Evolutionary conservation across 2,888 invertebrate species (phyloP).

Genomic region (Dryobota labecula): DNA sequence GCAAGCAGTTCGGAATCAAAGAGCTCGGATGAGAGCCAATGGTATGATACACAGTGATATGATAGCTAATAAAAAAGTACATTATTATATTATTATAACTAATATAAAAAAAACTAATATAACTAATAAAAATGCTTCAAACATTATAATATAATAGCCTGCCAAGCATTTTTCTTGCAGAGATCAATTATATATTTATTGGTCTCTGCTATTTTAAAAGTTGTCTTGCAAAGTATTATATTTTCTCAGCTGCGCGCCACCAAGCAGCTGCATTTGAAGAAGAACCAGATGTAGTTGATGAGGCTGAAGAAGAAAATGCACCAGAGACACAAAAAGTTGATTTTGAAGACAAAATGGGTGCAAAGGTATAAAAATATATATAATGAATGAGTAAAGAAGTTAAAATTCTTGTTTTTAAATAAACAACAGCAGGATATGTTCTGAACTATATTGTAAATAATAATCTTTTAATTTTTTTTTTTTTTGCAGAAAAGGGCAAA

Average conservation of each 20-base stretch:
- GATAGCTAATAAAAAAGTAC: background rate
- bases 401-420: background rate
- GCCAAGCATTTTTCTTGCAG: background rate
- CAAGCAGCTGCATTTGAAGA: slow-evolving; percentile 86
- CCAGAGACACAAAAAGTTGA: slow-evolving; percentile 79
- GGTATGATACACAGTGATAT: slow-evolving; percentile 73
- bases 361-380: slow-evolving; percentile 90
- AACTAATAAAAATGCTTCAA: background rate
- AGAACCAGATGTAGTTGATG: slow-evolving; percentile 88
- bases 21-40: slow-evolving; percentile 92
- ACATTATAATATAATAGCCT: background rate
- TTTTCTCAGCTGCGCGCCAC: slow-evolving; percentile 81
- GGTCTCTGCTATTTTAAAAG: too few species aligned
- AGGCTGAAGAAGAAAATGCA: slow-evolving; percentile 85
- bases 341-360: slow-evolving; percentile 95
- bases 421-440: background rate
- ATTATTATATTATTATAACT: background rate
- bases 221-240: background rate
- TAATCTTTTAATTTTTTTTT: background rate
- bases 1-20: slow-evolving; percentile 93
- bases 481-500: slow-evolving; percentile 95
- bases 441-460: background rate
- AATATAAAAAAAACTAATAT: too few species aligned
- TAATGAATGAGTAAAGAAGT: background rate
- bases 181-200: too few species aligned